Evolutionary conservation across 2,797 vertebrate species (phyloP).

Genomic region (Etheostoma perlongum): DNA sequence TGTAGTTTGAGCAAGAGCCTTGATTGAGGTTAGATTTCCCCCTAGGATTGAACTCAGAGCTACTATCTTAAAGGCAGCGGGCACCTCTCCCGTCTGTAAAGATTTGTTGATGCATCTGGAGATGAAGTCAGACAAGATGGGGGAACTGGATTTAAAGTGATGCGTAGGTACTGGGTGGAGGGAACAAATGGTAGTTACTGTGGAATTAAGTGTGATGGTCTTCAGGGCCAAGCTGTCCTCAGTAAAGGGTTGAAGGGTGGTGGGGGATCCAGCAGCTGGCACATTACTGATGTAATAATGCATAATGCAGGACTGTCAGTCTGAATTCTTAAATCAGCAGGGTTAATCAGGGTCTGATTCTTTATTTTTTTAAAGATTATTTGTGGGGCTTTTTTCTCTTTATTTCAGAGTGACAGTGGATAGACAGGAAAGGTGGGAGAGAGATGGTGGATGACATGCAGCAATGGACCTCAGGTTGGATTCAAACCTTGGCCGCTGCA

Average conservation of each 20-base stretch:
- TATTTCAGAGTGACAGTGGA: too few relatives aligned
- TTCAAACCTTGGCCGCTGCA: too few relatives aligned
- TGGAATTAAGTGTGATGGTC: constrained; percentile 25
- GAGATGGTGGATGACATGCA: too few relatives aligned
- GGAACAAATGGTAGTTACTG: constrained; percentile 32
- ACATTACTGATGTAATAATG: constrained; percentile 45
- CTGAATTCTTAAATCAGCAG: constrained; percentile 27
- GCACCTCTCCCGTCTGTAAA: constrained; percentile 50
- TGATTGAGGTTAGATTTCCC: constrained; percentile 48
- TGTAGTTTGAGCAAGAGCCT: constrained; percentile 29
- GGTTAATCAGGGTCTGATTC: constrained; percentile 27
- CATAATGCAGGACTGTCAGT: constrained; percentile 45
- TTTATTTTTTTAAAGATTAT: not conserved
- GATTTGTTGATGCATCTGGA: constrained; percentile 59
- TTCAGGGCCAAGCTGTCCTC: constrained; percentile 39
- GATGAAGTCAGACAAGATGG: constrained; percentile 60
- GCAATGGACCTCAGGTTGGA: too few relatives aligned
- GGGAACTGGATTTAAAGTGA: constrained; percentile 38
- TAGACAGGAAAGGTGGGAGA: too few relatives aligned
- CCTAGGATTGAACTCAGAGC: constrained; percentile 32
- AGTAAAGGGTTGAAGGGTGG: constrained; percentile 26
- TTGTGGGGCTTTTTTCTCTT: too few relatives aligned
- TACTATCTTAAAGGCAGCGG: constrained; percentile 57
- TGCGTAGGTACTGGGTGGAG: constrained; percentile 15
- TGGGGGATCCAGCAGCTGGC: constrained; percentile 25